phyloP scores from a whole-genome alignment of 64 coral and sea anemone species.

The Cladopsammia gracilis region DNA sequence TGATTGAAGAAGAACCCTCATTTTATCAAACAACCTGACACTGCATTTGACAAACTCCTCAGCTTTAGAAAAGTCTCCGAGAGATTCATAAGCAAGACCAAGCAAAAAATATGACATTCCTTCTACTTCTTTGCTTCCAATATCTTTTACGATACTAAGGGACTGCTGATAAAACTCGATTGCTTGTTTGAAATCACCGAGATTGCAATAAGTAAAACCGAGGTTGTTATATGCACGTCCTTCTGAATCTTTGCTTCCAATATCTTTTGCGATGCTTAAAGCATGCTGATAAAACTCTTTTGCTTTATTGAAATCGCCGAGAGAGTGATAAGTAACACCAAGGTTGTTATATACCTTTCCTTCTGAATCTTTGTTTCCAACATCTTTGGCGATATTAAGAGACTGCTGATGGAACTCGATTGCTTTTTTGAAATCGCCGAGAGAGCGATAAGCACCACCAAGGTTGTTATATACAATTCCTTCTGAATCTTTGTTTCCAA shows the following conservation, averaged over 20 bases:
- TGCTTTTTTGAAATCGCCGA: no score
- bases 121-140: neutral
- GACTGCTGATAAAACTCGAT: constrained; percentile 15
- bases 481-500: constrained; percentile 2
- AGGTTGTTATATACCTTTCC: neutral
- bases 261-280: neutral
- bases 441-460: no score
- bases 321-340: neutral
- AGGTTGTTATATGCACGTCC: constrained; percentile 1
- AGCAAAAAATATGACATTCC: neutral
- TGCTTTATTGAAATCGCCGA: neutral
- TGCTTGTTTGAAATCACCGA: neutral
- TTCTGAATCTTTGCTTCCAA: constrained; percentile 21
- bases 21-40: neutral
- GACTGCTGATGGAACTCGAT: neutral
- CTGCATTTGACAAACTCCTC: neutral
- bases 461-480: neutral
- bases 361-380: constrained; percentile 22
- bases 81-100: neutral
- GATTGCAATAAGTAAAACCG: neutral
- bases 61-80: neutral
- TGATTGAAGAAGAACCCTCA: neutral
- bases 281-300: neutral
- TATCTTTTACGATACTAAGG: neutral
- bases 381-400: neutral